A percentile compares a stretch with the other conserved stretches of the same genome.
These are phyloP conservation scores for Poecile montanus DNA, from an alignment of 2,797 vertebrate genomes.

Conservation along the genomic window DNA sequence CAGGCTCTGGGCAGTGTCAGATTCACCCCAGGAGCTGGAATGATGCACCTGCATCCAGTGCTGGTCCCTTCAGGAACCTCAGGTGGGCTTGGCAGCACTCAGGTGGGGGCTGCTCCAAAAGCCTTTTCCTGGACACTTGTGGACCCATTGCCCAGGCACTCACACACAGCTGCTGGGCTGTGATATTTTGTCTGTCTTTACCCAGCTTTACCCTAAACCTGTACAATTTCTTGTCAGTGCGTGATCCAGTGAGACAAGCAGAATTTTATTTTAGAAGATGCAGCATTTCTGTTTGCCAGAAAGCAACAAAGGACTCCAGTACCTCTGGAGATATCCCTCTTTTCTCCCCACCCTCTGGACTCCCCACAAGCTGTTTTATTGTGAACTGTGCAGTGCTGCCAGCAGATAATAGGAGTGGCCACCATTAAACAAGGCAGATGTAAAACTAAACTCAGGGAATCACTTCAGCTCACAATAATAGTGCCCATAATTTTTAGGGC, in stretches of 20 bases:
- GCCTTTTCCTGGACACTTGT: not conserved
- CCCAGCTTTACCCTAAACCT: not conserved
- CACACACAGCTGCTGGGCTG: not conserved
- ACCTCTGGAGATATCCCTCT: not conserved
- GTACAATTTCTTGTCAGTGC: not conserved
- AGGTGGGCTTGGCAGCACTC: not conserved
- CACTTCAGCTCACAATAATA: not conserved
- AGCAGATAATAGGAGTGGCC: not conserved
- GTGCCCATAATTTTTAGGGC: not conserved
- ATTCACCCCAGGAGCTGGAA: not conserved
- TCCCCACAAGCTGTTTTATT: not conserved
- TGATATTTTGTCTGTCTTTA: not conserved
- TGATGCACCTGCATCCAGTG: not conserved
- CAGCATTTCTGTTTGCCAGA: not conserved
- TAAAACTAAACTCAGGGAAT: not conserved
- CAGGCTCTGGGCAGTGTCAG: not conserved
- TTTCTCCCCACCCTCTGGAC: not conserved
- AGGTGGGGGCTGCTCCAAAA: not conserved
- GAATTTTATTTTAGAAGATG: not conserved
- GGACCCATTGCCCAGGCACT: not conserved
- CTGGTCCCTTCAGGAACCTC: not conserved
- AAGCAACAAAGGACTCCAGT: not conserved
- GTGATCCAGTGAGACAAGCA: not conserved
- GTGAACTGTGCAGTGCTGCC: not conserved
- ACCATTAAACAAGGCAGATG: not conserved